These are phyloP conservation scores for Dusona sp. DNA, from an alignment of 2,888 invertebrate genomes.

Conservation along the genomic window DNA sequence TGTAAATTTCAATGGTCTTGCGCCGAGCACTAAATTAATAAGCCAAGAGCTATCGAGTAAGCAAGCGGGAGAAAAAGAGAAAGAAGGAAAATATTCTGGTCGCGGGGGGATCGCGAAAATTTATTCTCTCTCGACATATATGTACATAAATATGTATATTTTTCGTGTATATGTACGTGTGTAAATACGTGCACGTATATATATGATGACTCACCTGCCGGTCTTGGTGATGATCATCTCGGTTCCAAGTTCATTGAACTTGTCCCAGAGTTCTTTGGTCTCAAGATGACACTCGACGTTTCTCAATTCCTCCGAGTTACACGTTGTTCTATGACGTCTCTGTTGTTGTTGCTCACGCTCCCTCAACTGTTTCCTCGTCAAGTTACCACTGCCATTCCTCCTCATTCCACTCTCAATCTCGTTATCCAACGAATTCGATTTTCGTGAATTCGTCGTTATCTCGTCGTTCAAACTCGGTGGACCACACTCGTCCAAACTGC, in stretches of 20 bases:
- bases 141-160: slow-evolving; percentile 22
- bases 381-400: slow-evolving; percentile 82
- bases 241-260: slow-evolving; percentile 91
- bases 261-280: slow-evolving; percentile 93
- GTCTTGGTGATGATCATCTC: slow-evolving; percentile 95
- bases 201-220: slow-evolving; percentile 88
- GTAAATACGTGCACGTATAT: background rate
- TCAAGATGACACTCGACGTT: slow-evolving; percentile 91
- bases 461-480: slow-evolving; percentile 78
- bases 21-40: slow-evolving; percentile 58
- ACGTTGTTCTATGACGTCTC: slow-evolving; percentile 84
- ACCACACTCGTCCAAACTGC: slow-evolving; percentile 86
- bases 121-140: slow-evolving; percentile 32
- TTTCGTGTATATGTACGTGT: background rate
- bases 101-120: slow-evolving; percentile 20
- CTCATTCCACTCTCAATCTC: slow-evolving; percentile 65
- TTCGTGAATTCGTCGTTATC: slow-evolving; percentile 42
- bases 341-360: slow-evolving; percentile 76
- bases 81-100: slow-evolving; percentile 8
- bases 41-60: background rate
- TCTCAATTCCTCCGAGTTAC: slow-evolving; percentile 88
- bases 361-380: slow-evolving; percentile 62
- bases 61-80: background rate
- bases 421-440: slow-evolving; percentile 52
- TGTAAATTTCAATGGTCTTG: slow-evolving; percentile 55